Percentiles rank a stretch among this genome's conserved stretches.
phyloP scores from a whole-genome alignment of 2,797 vertebrate genomes.

The Acanthurus lineatus region DNA sequence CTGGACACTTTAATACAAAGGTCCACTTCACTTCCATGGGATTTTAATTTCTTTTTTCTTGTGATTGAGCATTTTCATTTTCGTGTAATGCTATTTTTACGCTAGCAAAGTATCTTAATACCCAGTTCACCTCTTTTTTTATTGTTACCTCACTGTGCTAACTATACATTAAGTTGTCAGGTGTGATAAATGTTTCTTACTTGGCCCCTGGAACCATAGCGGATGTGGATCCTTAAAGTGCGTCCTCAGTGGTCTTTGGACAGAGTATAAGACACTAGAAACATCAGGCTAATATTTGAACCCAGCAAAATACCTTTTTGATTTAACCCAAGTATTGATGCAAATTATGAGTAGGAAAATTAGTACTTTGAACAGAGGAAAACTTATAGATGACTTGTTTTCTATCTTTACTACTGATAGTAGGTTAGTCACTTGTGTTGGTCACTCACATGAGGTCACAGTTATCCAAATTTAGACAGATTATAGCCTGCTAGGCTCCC shows the following conservation, averaged over 20 bases:
- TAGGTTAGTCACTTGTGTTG: neutral
- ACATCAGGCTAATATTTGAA: too few species aligned
- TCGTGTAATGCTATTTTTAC: neutral
- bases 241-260: neutral
- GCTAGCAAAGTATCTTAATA: neutral
- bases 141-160: neutral
- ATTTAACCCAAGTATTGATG: neutral
- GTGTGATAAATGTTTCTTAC: neutral
- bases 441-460: constrained; percentile 10
- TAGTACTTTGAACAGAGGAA: neutral
- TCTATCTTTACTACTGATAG: neutral
- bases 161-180: neutral
- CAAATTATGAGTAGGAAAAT: neutral
- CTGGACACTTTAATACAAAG: neutral
- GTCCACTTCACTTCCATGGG: too few species aligned
- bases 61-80: neutral
- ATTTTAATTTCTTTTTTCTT: neutral
- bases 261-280: too few species aligned
- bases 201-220: neutral
- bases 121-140: neutral
- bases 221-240: neutral
- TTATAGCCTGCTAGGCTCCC: neutral
- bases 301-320: too few species aligned
- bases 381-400: neutral
- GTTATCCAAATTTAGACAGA: neutral